These are phyloP conservation scores for Drosophila basisetae DNA, from an alignment of 2,888 invertebrate species.

Conservation along the genomic window DNA sequence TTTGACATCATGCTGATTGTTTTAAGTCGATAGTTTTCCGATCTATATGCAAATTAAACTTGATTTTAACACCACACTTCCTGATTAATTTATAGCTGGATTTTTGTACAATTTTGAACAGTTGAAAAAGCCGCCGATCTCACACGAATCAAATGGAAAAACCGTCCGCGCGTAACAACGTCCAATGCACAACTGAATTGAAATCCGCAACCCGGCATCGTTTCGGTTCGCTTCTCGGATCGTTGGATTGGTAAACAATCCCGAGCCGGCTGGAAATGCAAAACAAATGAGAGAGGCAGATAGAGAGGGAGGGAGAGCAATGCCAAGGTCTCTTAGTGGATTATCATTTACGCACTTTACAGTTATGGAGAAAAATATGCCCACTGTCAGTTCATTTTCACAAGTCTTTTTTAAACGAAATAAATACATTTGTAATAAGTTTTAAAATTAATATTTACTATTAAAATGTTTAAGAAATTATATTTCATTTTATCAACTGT, in stretches of 20 bases:
- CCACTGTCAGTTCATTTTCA: neutral
- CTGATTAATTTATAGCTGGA: conserved; percentile 24
- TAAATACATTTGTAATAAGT: neutral
- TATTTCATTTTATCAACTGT: neutral
- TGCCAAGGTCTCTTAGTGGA: conserved; percentile 33
- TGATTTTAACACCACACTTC: conserved; percentile 24
- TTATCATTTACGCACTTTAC: neutral
- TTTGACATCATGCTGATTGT: conserved; percentile 57
- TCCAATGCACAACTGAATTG: conserved; percentile 57
- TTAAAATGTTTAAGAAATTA: neutral
- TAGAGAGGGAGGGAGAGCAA: conserved; percentile 7
- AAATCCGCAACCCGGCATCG: conserved; percentile 21
- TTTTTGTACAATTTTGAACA: conserved; percentile 22
- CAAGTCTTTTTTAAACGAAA: neutral
- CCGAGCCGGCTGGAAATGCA: conserved; percentile 11
- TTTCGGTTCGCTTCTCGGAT: conserved; percentile 8
- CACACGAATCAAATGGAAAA: conserved; percentile 26
- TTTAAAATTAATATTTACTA: neutral
- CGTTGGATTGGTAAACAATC: conserved; percentile 34
- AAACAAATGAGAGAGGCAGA: neutral
- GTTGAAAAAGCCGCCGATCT: conserved; percentile 35
- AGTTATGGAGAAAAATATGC: neutral
- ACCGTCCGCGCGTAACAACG: conserved; percentile 57
- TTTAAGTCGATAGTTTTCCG: conserved; percentile 5
- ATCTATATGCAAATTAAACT: conserved; percentile 26